phyloP scores from a whole-genome alignment of 2,888 invertebrate species.

The Meandrusa payeni region DNA sequence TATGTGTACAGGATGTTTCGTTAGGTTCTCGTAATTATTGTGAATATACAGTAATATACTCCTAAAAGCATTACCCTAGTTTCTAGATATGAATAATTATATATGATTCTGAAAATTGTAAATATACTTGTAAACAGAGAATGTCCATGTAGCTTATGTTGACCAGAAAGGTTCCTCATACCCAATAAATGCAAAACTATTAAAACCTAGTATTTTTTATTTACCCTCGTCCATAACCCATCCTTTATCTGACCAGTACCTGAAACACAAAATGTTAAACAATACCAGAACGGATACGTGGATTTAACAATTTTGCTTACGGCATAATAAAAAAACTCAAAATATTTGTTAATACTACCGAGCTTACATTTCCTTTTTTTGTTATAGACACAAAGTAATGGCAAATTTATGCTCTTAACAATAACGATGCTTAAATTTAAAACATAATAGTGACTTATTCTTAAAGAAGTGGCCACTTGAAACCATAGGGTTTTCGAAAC shows the following conservation, averaged over 20 bases:
- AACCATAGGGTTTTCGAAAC: no score
- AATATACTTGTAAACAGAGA: constrained; percentile 75
- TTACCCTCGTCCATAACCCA: constrained; percentile 24
- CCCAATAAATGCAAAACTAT: constrained; percentile 80
- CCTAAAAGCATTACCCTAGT: constrained; percentile 63
- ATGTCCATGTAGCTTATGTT: constrained; percentile 81
- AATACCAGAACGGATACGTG: no score
- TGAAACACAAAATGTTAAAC: no score
- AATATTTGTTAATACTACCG: no score
- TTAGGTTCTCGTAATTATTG: constrained; percentile 73
- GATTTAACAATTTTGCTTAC: no score
- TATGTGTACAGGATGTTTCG: constrained; percentile 71
- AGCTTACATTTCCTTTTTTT: no score
- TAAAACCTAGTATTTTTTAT: constrained; percentile 51
- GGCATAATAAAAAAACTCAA: no score
- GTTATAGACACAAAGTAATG: no score
- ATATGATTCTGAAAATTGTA: constrained; percentile 74
- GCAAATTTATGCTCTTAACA: no score
- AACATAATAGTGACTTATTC: no score
- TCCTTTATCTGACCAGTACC: neutral
- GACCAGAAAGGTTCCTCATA: constrained; percentile 81
- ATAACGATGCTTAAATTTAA: no score
- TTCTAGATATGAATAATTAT: constrained; percentile 67
- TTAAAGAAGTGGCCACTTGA: no score
- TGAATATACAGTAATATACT: constrained; percentile 75